Conservation (phyloP, 2,888 invertebrate species). For the Autographa pulchrina region DNA sequence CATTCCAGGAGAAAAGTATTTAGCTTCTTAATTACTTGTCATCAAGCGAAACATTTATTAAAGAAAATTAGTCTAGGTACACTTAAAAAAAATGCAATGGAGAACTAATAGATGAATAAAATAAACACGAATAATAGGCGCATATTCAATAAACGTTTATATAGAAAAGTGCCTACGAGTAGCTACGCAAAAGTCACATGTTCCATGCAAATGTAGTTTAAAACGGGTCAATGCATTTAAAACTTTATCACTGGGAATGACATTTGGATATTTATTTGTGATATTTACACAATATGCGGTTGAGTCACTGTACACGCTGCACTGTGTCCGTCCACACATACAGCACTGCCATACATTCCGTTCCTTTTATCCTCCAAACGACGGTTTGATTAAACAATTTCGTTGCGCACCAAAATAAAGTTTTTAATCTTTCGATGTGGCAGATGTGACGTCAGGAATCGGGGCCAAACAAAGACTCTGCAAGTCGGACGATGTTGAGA, state of each 20-base stretch:
- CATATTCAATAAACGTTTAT: too few relatives aligned
- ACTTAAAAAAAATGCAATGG: conserved; percentile 12
- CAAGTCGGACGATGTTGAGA: conserved; percentile 25
- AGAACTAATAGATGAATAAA: neutral
- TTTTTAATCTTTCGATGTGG: conserved; percentile 58
- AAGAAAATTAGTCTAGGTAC: conserved; percentile 19
- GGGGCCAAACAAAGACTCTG: conserved; percentile 51
- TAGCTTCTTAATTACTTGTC: conserved; percentile 24
- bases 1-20: conserved; percentile 25
- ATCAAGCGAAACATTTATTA: conserved; percentile 19
- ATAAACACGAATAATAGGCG: neutral
- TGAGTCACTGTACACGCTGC: conserved; percentile 26
- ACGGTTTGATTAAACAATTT: conserved; percentile 65
- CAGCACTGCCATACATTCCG: conserved; percentile 22
- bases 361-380: conserved; percentile 58
- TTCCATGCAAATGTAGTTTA: too few relatives aligned
- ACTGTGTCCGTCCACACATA: conserved; percentile 26
- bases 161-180: too few relatives aligned
- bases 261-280: neutral
- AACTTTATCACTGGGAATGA: neutral
- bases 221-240: too few relatives aligned
- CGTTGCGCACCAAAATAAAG: conserved; percentile 63
- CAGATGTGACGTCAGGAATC: conserved; percentile 53
- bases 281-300: conserved; percentile 7
- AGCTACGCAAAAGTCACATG: too few relatives aligned